phyloP scores from a whole-genome alignment of 2,888 invertebrate species.

The Metellina segmentata region DNA sequence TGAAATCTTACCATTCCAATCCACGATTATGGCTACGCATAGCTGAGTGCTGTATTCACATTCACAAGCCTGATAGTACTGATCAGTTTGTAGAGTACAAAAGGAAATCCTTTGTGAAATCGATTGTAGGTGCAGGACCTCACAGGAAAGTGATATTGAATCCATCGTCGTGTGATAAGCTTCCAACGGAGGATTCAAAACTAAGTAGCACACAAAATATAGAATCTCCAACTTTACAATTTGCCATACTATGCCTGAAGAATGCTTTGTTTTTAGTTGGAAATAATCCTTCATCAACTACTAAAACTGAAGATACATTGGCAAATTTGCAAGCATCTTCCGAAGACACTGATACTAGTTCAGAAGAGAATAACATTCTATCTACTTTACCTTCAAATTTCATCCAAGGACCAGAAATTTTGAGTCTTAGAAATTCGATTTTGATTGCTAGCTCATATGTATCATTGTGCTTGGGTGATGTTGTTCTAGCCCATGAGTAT shows the following conservation, averaged over 20 bases:
- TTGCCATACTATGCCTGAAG: slow-evolving; percentile 92
- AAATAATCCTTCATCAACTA: slow-evolving; percentile 81
- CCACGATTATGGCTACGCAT: slow-evolving; percentile 94
- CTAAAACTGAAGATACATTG: slow-evolving; percentile 7
- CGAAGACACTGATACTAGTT: slow-evolving; percentile 77
- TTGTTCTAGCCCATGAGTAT: slow-evolving; percentile 88
- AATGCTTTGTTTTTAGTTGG: slow-evolving; percentile 90
- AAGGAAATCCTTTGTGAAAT: slow-evolving; percentile 44
- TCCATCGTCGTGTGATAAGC: slow-evolving; percentile 6
- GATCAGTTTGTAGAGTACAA: slow-evolving; percentile 50
- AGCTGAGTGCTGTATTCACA: slow-evolving; percentile 93
- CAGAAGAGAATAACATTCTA: slow-evolving; percentile 79
- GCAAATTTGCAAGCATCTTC: slow-evolving; percentile 11
- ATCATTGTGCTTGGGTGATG: slow-evolving; percentile 91
- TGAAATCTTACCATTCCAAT: slow-evolving; percentile 92
- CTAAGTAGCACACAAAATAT: slow-evolving; percentile 88
- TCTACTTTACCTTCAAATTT: slow-evolving; percentile 81
- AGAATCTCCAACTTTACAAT: slow-evolving; percentile 93
- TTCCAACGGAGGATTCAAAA: slow-evolving; percentile 45
- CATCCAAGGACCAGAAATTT: slow-evolving; percentile 80
- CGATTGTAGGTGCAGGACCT: slow-evolving; percentile 83
- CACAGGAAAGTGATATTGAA: slow-evolving; percentile 85
- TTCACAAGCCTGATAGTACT: slow-evolving; percentile 83
- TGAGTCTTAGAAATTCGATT: slow-evolving; percentile 83
- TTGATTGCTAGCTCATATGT: slow-evolving; percentile 92